A percentile compares a stretch with the other conserved stretches of the same genome.
phyloP scores from a whole-genome alignment of 2,113 vertebrate species.

The Cinclus mexicanus region DNA sequence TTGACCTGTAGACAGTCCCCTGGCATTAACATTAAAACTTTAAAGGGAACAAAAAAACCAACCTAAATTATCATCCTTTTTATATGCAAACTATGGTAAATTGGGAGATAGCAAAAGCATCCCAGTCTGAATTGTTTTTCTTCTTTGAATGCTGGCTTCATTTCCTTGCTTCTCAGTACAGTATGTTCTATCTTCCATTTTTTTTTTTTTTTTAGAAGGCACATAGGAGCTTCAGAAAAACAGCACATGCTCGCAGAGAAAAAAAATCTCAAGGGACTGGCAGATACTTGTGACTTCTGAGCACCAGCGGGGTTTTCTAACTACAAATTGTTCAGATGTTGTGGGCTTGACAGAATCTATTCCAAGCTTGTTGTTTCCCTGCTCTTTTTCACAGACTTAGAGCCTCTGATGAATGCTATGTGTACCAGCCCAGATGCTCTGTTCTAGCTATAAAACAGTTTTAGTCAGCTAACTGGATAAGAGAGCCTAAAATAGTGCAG shows the following conservation, averaged over 20 bases:
- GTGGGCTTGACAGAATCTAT: slow-evolving; percentile 62
- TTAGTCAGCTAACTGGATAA: slow-evolving; percentile 74
- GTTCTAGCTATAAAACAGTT: slow-evolving; percentile 66
- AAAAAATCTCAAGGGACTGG: slow-evolving; percentile 41
- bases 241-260: slow-evolving; percentile 57
- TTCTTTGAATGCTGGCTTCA: neutral
- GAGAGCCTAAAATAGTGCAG: slow-evolving; percentile 71
- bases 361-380: slow-evolving; percentile 60
- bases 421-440: slow-evolving; percentile 56
- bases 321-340: slow-evolving; percentile 68
- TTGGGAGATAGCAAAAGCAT: neutral
- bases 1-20: neutral
- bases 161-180: neutral
- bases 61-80: neutral
- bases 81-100: neutral
- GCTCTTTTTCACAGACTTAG: slow-evolving; percentile 54
- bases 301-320: slow-evolving; percentile 43
- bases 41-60: neutral
- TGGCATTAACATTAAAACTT: neutral
- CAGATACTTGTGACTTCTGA: slow-evolving; percentile 59
- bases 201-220: slow-evolving; percentile 46
- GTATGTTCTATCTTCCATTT: slow-evolving; percentile 20
- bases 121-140: neutral
- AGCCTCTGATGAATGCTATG: slow-evolving; percentile 51
- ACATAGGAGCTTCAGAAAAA: slow-evolving; percentile 64